Evolutionary conservation across 2,797 vertebrate genomes (phyloP), one percentile per base, ranked within the genome.

Genomic region (Oreochromis grahami): DNA sequence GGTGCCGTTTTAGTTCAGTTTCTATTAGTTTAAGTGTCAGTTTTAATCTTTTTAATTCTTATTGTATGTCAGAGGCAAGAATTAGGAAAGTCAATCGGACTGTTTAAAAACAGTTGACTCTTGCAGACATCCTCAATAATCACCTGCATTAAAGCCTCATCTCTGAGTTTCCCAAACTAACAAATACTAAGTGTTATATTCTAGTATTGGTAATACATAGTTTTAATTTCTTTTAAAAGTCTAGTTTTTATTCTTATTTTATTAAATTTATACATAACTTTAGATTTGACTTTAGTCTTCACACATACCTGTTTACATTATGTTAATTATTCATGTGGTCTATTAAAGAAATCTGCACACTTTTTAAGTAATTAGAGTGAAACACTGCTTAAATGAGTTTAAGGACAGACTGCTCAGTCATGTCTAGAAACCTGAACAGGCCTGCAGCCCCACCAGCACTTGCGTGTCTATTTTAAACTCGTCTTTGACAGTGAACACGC

Each of bases 381-480:
- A 24, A 50, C 17, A 6, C 12, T 32, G 29, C 38, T 34, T 45
- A 36, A 78, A 52, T 76, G 12, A 56, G 52, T 45, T 26, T 14
- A 34, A 74, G 19, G 50, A 48, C 34, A 38, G 45, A 26, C 68
- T 53, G 21, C 21, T 24, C n/a, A 14, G 45, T 8, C 34, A 43
- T 68, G 52, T 77, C 11, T 60, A 14, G 89, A 88, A 91, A 92
- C 65, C 24, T 56, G 81, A 93, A 84, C 80, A 83, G 55, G 41
- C 21, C 76, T 26, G 53, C 82, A 83, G 76, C 60, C 52, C 24
- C n/a, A 24, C 53, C 51, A 17, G 50, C 52, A 43, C 32, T 51
- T 68, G 45, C 83, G 85, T 85, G 26, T 94, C 94, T 95, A 95
- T 95, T 94, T 94, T 92, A 89, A 94, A 86, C 91, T 77, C 41